Percentiles rank a stretch among this genome's conserved stretches.
phyloP scores from a whole-genome alignment of 2,113 vertebrate species.

The Ptilonorhynchus violaceus region DNA sequence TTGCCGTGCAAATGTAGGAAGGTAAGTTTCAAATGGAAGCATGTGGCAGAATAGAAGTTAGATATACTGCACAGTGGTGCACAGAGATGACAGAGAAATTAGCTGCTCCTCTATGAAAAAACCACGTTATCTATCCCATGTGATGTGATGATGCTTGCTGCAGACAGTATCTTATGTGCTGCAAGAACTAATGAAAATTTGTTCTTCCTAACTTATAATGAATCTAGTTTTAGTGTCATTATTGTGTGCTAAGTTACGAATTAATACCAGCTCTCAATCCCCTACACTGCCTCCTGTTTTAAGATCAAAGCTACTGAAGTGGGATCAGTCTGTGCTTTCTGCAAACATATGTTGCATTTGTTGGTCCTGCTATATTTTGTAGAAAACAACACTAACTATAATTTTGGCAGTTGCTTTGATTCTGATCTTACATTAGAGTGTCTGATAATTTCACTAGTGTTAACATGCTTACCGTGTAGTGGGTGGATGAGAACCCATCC shows the following conservation, averaged over 20 bases:
- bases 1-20: neutral
- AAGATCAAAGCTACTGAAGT: neutral
- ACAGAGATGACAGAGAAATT: neutral
- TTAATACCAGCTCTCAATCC: neutral
- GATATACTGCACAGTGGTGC: neutral
- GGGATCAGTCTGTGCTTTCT: neutral
- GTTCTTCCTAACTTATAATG: neutral
- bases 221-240: neutral
- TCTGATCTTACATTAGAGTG: neutral
- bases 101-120: neutral
- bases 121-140: accelerated
- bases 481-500: neutral
- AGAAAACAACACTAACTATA: neutral
- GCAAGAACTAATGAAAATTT: neutral
- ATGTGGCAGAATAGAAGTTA: neutral
- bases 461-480: neutral
- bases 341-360: neutral
- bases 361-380: neutral
- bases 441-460: neutral
- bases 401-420: neutral
- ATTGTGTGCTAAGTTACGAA: neutral
- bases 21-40: neutral
- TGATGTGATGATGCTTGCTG: neutral
- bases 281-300: neutral
- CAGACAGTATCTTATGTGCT: neutral